Base-by-base conservation (phyloP, 2,113 vertebrate species). In the Onychostruthus taczanowskii region DNA sequence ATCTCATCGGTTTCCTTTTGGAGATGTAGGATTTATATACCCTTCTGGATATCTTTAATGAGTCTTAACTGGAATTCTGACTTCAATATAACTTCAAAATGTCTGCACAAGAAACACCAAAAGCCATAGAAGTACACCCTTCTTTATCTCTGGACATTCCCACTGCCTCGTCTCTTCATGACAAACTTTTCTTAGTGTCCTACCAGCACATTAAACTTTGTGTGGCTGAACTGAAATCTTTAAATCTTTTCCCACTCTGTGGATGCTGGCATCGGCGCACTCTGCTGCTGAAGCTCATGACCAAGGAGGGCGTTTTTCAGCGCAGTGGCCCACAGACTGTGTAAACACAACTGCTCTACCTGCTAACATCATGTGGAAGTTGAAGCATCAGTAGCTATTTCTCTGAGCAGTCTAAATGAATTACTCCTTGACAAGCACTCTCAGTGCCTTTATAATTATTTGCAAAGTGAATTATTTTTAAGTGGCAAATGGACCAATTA, bases 381-480 rank as follows among this genome's bases (percentile, higher is more conserved):
- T 56, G 44, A 43, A 76, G 13, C 16, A 64, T 23, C 8, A 50
- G 23, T 7, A 84, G 5, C 3, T 55, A 56, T 76, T 86, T 61
- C 30, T 76, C 49, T 35, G 49, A 86, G 50, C 6, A 28, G 9
- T 47, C 17, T 83, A 64, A 39, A 46, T 11, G 61, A 64, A 67
- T 50, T 72, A 56, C 56, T 52, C 27, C n/a, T 91, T 73, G 26
- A 80, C 16, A 58, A 44, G 27, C 7, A 59, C 7, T 69, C 27
- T 43, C 30, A 21, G 21, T 10, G 21, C 53, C 47, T 41, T 77
- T 35, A 30, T 14, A 81, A 39, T 52, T 4, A 74, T 74, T 70
- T 35, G 84, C 81, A 84, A 86, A 77, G 19, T 37, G 27, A 86
- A 73, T 59, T 46, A 58, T 87, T 84, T 43, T 84, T 47, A 77